Percentiles rank a stretch among this genome's conserved stretches.
Conservation (phyloP, 1,140 invertebrate species). For the Zaprionus africanus region DNA sequence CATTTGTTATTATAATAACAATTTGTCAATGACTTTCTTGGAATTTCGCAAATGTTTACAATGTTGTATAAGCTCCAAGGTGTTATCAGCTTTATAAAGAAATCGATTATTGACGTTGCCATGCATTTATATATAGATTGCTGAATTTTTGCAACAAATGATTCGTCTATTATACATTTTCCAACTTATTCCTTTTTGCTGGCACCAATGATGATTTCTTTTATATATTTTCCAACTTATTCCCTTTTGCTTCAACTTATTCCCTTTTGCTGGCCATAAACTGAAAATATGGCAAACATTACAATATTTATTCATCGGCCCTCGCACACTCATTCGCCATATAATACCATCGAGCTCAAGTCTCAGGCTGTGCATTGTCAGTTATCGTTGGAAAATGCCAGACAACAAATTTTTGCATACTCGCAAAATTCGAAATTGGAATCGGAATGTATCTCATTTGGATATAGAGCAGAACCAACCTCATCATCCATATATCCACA, state of each 20-base stretch:
- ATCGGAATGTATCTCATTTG: slow-evolving; percentile 20
- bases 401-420: slow-evolving; percentile 42
- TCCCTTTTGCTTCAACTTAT: not conserved
- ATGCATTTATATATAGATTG: too few relatives aligned
- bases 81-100: not conserved
- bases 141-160: too few relatives aligned
- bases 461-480: slow-evolving; percentile 42
- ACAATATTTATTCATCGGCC: not conserved
- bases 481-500: not conserved
- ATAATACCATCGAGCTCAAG: slow-evolving; percentile 9
- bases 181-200: not conserved
- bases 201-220: too few relatives aligned
- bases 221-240: not conserved
- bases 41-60: not conserved
- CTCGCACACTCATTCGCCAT: not conserved
- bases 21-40: slow-evolving; percentile 1
- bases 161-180: too few relatives aligned
- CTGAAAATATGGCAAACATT: not conserved
- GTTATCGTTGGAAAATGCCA: slow-evolving; percentile 28
- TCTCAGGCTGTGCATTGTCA: slow-evolving; percentile 30
- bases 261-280: not conserved
- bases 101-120: not conserved
- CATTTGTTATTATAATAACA: not conserved
- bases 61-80: not conserved
- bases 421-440: slow-evolving; percentile 25